Evolutionary conservation across 2,113 vertebrate genomes (phyloP), one percentile per base, ranked within the genome.

Genomic region (Scalopus aquaticus): DNA sequence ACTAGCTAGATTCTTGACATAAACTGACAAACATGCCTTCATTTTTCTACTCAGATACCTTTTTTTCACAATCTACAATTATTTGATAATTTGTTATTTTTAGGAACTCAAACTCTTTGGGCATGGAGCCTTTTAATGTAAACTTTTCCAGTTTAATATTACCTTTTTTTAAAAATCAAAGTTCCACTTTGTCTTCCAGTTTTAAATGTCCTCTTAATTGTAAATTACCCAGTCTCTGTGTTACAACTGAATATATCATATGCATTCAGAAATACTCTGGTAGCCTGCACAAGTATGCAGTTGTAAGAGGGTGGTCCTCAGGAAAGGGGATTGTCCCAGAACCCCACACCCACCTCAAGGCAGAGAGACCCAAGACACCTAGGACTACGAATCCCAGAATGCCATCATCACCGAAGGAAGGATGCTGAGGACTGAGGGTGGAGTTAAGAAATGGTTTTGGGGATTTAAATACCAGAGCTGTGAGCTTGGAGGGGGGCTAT

Each of bases 71-170:
- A 20, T 46, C 32, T 88, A n/a, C 24, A 89, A n/a, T 91, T 72
- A 77, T 6, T 65, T 82, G 8, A 17, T 76, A 67, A 79, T 20
- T 88, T 96, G 58, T 69, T 88, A 74, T 79, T 91, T 90, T 88
- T 1, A 87, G 78, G 72, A 91, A 62, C 65, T 46, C 60, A 86
- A 78, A 35, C 19, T 90, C 76, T 81, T 6, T 51, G 26, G 22
- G 11, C 26, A 76, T 80, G 6, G 19, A 39, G 3, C 20, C 16
- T 65, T 83, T 78, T n/a, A 86, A 91, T 32, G 42, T 58, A 86
- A 64, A 72, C 5, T 73, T 79, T 94, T 94, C n/a, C 56, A 73
- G 12, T 91, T 72, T 56, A 56, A 65, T 42, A 46, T 24, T 60
- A 49, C 19, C 30, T 93, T 65, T 49, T 20, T 56, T 56, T 90